Conservation (phyloP, 1,140 invertebrate species). For the Mycetomoellerius zeteki region DNA sequence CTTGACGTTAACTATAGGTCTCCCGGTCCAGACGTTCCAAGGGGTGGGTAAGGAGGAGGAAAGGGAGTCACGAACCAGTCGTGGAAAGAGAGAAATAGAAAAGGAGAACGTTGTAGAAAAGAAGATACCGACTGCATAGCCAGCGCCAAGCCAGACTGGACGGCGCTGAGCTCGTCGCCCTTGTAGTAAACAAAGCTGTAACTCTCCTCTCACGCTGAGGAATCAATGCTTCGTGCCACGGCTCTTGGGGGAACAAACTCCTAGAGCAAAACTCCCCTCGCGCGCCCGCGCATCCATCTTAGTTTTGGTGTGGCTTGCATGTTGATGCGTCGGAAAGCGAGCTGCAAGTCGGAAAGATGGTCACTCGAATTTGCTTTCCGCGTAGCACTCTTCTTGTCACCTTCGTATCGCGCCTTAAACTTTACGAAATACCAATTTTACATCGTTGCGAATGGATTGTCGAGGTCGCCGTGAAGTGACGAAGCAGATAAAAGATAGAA, state of each 20-base stretch:
- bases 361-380: conserved; percentile 48
- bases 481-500: neutral
- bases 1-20: conserved; percentile 67
- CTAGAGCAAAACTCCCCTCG: conserved; percentile 54
- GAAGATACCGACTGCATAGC: conserved; percentile 65
- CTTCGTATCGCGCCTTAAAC: conserved; percentile 1
- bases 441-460: neutral
- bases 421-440: conserved; percentile 35
- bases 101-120: conserved; percentile 64
- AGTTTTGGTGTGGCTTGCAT: conserved; percentile 79
- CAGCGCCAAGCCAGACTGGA: conserved; percentile 83
- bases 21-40: conserved; percentile 56
- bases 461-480: neutral
- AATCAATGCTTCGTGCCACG: conserved; percentile 83
- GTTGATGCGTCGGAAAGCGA: conserved; percentile 76
- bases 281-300: conserved; percentile 81
- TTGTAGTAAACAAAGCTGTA: conserved; percentile 87
- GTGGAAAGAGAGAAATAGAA: conserved; percentile 14
- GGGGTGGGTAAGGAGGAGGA: neutral
- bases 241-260: conserved; percentile 69
- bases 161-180: conserved; percentile 84
- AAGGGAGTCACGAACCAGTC: conserved; percentile 4
- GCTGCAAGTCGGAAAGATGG: conserved; percentile 28
- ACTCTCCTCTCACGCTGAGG: conserved; percentile 84
- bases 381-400: conserved; percentile 17